Base-by-base conservation (phyloP, 2,888 invertebrate species). In the Acholoe squamosa region DNA sequence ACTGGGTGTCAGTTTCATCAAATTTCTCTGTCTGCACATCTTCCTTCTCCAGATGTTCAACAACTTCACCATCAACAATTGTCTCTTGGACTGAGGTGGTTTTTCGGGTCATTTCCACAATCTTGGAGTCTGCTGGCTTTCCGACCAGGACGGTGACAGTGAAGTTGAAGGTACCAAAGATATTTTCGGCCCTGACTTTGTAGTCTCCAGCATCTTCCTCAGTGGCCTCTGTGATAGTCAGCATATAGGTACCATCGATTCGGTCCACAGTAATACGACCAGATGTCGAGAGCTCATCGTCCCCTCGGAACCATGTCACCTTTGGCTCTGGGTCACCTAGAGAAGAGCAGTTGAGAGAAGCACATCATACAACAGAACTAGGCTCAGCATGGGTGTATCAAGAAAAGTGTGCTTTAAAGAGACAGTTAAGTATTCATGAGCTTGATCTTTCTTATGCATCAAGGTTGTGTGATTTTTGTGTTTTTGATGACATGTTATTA, bases 271-370 rank as follows among this genome's bases (percentile, higher is more conserved):
- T 84, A 16, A 90, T 22, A 7, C 91, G 80, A 7, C 34, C n/a
- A 33, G 88, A 77, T n/a, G 92, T 93, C 3, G 92, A 89, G 25
- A 94, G 71, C n/a, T 90, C 90, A 52, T 92, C 90, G 0, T 93
- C 94, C 90, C 94, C 93, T 54, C 93, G 93, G 76, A 92, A 91
- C 96, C 96, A 96, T 86, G 93, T 93, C 71, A 96, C 94, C 19
- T 92, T 93, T 0, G 95, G 92, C 51, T 90, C 84, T 5, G 92
- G 92, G 31, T 92, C 89, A 88, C 91, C 91, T 91, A 80, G 25
- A 7, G 51, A 22, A 22, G 28, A 22, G n/a, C 3, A n/a, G 61
- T 61, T 3, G 61, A 3, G n/a, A 61, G 19, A 61, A 61, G 19
- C 7, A 61, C n/a, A 61, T 61, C 19, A 61, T n/a, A n/a, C 22